phyloP scores from a whole-genome alignment of 2,888 invertebrate genomes.

The Neelides folsomi region DNA sequence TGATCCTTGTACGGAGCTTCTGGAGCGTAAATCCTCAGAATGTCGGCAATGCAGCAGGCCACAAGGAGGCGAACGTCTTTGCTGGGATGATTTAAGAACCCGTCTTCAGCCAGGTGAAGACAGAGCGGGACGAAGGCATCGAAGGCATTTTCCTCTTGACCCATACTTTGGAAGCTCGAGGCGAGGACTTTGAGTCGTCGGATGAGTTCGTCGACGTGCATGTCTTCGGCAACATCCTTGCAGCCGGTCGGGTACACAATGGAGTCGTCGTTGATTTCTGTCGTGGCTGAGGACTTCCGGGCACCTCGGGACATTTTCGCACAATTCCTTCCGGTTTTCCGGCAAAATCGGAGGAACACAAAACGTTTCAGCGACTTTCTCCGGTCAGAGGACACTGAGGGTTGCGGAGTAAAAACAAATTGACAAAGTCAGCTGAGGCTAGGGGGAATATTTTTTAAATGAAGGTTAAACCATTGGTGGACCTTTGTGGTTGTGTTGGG shows the following conservation, averaged over 20 bases:
- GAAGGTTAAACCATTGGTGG: no score
- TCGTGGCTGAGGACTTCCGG: conserved; percentile 4
- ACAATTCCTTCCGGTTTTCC: no score
- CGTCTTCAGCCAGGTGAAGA: conserved; percentile 80
- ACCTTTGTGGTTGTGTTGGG: no score
- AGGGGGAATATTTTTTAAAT: no score
- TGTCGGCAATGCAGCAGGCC: conserved; percentile 95
- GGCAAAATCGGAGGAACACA: no score
- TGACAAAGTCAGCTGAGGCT: no score
- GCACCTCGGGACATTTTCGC: conserved; percentile 8
- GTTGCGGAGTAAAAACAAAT: no score
- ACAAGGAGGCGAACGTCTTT: conserved; percentile 86
- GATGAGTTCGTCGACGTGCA: conserved; percentile 90
- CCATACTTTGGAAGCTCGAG: conserved; percentile 89
- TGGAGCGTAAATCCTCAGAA: conserved; percentile 89
- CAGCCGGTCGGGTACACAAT: conserved; percentile 90
- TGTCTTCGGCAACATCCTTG: conserved; percentile 83
- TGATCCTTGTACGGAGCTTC: conserved; percentile 95
- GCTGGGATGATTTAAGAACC: conserved; percentile 75
- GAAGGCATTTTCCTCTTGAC: conserved; percentile 87
- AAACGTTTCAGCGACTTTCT: no score
- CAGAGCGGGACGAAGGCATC: conserved; percentile 84
- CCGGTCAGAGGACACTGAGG: no score
- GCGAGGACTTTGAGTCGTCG: conserved; percentile 85
- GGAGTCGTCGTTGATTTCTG: conserved; percentile 31